These are phyloP conservation scores for Hirtodrosophila histrioides DNA, from an alignment of 2,888 invertebrate species.

Conservation along the genomic window DNA sequence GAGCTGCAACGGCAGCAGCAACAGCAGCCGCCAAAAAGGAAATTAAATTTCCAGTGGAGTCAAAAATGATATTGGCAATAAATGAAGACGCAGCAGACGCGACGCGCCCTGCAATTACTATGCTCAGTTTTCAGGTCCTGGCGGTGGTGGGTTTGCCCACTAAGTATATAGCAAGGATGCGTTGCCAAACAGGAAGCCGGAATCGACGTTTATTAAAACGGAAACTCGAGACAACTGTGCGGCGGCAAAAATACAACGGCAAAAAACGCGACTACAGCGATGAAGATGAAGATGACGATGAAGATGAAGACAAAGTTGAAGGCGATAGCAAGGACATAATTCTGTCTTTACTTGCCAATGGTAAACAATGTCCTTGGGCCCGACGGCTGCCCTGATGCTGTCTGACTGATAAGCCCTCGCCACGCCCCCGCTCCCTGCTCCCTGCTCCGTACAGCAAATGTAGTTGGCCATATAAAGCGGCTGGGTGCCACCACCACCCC, in stretches of 20 bases:
- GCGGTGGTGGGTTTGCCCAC: conserved; percentile 28
- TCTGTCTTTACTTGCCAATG: conserved; percentile 35
- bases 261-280: conserved; percentile 23
- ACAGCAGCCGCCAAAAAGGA: conserved; percentile 61
- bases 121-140: conserved; percentile 13
- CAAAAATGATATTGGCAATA: conserved; percentile 81
- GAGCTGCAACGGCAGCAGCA: conserved; percentile 12
- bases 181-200: conserved; percentile 76
- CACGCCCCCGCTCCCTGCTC: conserved; percentile 7
- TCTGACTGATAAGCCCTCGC: conserved; percentile 61
- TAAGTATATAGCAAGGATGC: conserved; percentile 41
- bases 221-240: conserved; percentile 78
- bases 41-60: conserved; percentile 82
- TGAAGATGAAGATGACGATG: conserved; percentile 33
- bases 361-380: conserved; percentile 69
- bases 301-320: conserved; percentile 1
- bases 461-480: not conserved
- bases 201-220: conserved; percentile 82
- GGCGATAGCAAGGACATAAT: conserved; percentile 66
- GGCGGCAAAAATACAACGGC: conserved; percentile 41
- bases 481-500: not conserved
- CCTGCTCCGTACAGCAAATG: conserved; percentile 12
- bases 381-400: conserved; percentile 34
- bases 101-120: conserved; percentile 66
- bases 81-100: conserved; percentile 71